Evolutionary conservation across 2,113 vertebrate species (phyloP).

Genomic region (Crocuta crocuta): DNA sequence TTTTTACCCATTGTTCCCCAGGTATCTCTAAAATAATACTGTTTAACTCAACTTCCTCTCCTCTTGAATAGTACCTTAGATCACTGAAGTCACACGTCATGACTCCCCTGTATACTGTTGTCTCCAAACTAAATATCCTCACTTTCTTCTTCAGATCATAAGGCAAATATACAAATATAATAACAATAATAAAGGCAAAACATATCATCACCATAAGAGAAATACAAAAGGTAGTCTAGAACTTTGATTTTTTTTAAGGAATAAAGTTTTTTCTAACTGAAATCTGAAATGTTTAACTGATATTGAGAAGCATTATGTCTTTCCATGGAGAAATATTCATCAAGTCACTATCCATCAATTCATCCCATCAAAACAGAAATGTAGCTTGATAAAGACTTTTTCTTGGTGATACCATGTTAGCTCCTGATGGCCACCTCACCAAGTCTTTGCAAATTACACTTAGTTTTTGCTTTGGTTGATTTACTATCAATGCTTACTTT

Average conservation of each 20-base stretch:
- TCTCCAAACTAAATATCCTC: conserved; percentile 25
- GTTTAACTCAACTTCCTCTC: conserved; percentile 61
- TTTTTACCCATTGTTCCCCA: conserved; percentile 29
- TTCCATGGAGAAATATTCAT: background rate
- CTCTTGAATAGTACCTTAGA: background rate
- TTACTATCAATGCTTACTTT: background rate
- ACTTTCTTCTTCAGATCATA: conserved; percentile 35
- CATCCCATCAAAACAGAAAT: background rate
- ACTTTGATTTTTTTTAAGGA: background rate
- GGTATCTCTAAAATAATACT: conserved; percentile 32
- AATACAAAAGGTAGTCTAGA: background rate
- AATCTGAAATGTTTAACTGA: background rate
- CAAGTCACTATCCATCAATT: background rate
- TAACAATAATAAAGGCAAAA: conserved; percentile 9
- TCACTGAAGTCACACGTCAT: background rate
- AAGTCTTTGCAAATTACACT: background rate
- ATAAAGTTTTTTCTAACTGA: background rate
- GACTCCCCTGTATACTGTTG: background rate
- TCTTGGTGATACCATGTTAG: background rate
- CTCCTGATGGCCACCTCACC: background rate
- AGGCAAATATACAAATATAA: background rate
- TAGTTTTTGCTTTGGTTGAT: background rate
- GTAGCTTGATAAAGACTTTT: background rate
- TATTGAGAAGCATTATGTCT: background rate
- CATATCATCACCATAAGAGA: background rate